These are phyloP conservation scores for Drosophila varians DNA, from an alignment of 1,140 invertebrate genomes.

Conservation along the genomic window DNA sequence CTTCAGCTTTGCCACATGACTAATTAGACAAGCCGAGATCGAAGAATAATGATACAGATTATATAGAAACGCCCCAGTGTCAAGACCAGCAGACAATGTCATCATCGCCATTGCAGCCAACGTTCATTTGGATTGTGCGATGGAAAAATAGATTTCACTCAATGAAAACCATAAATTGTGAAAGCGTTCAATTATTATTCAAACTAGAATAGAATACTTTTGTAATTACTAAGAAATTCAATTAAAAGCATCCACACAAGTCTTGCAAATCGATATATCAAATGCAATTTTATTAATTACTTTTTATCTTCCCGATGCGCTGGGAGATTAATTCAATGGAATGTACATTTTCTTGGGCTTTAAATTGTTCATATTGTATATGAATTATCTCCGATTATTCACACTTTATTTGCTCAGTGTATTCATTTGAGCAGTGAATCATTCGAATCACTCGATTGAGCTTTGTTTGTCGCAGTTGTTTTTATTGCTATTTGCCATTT, in stretches of 20 bases:
- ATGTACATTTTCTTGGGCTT: too few relatives aligned
- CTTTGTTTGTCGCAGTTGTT: conserved; percentile 5
- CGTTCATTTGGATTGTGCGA: too few relatives aligned
- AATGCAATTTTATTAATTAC: conserved; percentile 63
- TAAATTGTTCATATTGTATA: too few relatives aligned
- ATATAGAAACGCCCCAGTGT: conserved; percentile 25
- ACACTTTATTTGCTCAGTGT: background rate
- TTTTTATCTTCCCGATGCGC: too few relatives aligned
- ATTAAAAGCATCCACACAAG: conserved; percentile 26
- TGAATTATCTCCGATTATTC: too few relatives aligned
- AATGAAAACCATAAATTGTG: conserved; percentile 38
- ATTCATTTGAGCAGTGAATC: conserved; percentile 17
- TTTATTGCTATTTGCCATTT: conserved; percentile 32
- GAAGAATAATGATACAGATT: conserved; percentile 2
- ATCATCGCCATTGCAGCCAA: conserved; percentile 28
- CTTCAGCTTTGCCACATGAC: conserved; percentile 42
- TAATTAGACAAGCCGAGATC: conserved; percentile 37
- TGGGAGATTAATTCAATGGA: too few relatives aligned
- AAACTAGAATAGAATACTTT: conserved; percentile 36
- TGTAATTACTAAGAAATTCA: conserved; percentile 28
- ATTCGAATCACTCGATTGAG: conserved; percentile 37
- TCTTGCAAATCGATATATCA: conserved; percentile 24
- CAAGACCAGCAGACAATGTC: conserved; percentile 41
- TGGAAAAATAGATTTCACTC: conserved; percentile 32
- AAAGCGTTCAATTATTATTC: conserved; percentile 40